phyloP scores from a whole-genome alignment of 2,113 vertebrate genomes.

The rat (Rattus norvegicus) region DNA sequence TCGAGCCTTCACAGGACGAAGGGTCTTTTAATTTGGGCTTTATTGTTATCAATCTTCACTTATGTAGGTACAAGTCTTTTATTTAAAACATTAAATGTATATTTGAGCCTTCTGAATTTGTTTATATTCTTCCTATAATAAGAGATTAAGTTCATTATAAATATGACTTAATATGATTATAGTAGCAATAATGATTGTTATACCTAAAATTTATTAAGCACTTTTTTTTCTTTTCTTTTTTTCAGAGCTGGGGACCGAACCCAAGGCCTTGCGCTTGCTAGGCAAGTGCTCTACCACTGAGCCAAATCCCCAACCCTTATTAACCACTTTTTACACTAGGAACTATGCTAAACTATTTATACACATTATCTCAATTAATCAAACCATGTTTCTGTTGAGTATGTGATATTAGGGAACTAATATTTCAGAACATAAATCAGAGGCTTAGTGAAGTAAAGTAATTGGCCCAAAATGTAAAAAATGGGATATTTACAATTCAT shows the following conservation, averaged over 20 bases:
- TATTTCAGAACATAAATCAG: conserved; percentile 29
- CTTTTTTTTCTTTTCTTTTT: too few relatives aligned
- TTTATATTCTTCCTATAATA: conserved; percentile 31
- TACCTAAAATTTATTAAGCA: conserved; percentile 13
- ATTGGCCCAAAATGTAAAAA: background rate
- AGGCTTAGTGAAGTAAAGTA: background rate
- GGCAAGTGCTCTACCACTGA: too few relatives aligned
- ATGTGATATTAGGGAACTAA: background rate
- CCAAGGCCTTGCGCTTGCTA: too few relatives aligned
- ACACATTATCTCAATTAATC: background rate
- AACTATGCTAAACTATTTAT: background rate
- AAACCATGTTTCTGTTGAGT: background rate
- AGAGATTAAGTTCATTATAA: background rate
- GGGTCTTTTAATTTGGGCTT: background rate
- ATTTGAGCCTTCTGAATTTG: background rate
- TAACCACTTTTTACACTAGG: background rate
- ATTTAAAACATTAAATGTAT: conserved; percentile 13
- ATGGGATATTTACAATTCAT: background rate
- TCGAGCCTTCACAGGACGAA: too few relatives aligned
- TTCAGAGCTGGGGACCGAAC: too few relatives aligned
- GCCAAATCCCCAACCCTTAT: too few relatives aligned
- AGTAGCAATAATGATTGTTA: background rate
- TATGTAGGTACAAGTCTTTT: background rate
- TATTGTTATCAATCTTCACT: background rate
- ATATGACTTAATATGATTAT: background rate